Evolutionary conservation across 1,140 invertebrate genomes (phyloP), one percentile per base, ranked within the genome.

Genomic region (Bombus pyrosoma): DNA sequence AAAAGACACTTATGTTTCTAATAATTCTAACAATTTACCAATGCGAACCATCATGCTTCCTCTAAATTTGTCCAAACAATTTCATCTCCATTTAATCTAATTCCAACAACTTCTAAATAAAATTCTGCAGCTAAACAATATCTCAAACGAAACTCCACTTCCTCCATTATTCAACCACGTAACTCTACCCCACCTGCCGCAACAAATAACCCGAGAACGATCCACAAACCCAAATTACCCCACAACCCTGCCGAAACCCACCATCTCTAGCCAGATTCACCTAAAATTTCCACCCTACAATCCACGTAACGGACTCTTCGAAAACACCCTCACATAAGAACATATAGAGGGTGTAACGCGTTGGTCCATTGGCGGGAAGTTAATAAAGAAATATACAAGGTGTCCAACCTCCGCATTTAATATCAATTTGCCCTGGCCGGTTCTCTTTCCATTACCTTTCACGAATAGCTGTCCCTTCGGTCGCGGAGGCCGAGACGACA

Each of bases 311-410:
- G 68, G 32, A n/a, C 76, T 53, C 43, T 47, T 78, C 32, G 68
- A 18, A 32, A 43, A 73, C 53, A 73, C 39, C 69, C 78, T 39
- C 64, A 41, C 81, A 81, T 82, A 87, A 90, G 83, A 64, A 87
- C 87, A 43, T 69, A 75, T 84, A 79, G 18, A 62, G 86, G 78
- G 62, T 81, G 73, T 68, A 22, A 57, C 68, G n/a, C 32, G 74
- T 83, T 69, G 84, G 86, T 83, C 87, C 88, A 88, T 89, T 92
- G 86, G 85, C 59, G 72, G 85, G 84, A 79, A 93, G 92, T 93
- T 93, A 93, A 93, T 93, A 93, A 93, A 93, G 93, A 93, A 93
- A 92, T 92, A 93, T 92, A 93, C 92, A 93, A 92, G 92, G 92
- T 93, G 93, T 92, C 92, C 94, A 92, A 91, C 93, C 93, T 91